Evolutionary conservation across 2,888 invertebrate species (phyloP).

Genomic region (Baronia brevicornis): DNA sequence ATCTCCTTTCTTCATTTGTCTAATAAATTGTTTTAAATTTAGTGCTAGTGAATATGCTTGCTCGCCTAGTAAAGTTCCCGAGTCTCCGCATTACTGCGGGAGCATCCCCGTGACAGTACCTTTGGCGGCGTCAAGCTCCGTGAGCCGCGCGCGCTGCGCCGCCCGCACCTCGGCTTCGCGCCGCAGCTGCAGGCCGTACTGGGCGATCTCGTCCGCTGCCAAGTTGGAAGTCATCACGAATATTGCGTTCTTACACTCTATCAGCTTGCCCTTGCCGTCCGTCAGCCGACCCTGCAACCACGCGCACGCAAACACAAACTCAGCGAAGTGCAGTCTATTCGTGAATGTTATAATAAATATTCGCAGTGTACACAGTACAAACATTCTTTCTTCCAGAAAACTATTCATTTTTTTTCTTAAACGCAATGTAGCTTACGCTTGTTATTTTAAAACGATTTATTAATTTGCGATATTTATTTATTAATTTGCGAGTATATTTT

Average conservation of each 20-base stretch:
- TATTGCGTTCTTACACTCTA: conserved; percentile 93
- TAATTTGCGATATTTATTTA: too few species aligned
- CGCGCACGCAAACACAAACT: neutral
- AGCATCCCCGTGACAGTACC: conserved; percentile 2
- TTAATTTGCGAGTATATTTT: too few species aligned
- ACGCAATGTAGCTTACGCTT: too few species aligned
- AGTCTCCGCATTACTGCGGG: conserved; percentile 5
- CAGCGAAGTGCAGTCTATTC: neutral
- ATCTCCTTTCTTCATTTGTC: too few species aligned
- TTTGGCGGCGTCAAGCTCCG: conserved; percentile 15
- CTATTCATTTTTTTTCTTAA: too few species aligned
- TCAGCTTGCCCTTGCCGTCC: conserved; percentile 92
- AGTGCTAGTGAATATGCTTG: too few species aligned
- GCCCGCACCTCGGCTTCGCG: conserved; percentile 79
- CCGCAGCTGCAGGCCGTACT: conserved; percentile 85
- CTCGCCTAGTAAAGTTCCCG: too few species aligned
- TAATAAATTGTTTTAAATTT: too few species aligned
- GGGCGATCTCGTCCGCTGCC: conserved; percentile 92
- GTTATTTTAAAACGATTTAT: too few species aligned
- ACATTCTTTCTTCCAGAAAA: too few species aligned
- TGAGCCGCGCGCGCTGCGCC: conserved; percentile 29
- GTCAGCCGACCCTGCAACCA: conserved; percentile 84
- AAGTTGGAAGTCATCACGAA: conserved; percentile 96
- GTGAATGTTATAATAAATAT: too few species aligned
- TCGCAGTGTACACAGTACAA: too few species aligned